Base-by-base conservation (phyloP, 2,888 invertebrate species). In the Caenorhabditis sp. region DNA sequence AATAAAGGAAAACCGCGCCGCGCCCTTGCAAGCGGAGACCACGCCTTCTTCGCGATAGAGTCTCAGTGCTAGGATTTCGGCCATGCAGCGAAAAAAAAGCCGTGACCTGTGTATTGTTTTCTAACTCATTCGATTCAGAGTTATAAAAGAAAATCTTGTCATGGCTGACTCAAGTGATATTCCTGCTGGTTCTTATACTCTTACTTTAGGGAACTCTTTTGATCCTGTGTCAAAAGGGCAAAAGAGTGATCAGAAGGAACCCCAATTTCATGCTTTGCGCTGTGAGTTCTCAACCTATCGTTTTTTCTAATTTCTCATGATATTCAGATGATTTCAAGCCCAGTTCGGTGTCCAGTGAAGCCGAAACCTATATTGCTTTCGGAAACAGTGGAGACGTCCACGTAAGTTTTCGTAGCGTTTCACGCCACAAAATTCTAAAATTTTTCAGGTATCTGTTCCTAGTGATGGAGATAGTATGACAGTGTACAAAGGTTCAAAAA, bases 251-350 rank as follows among this genome's bases (percentile, higher is more conserved):
- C 72, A 28, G 20, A 64, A 58, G 11, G 24, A 56, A 8, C 26
- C 44, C 5, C 69, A 87, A 26, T 87, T 83, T 32, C 88, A 89
- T 60, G 84, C 89, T 1, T 56, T 89, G 9, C 55, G 88, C 82
- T 89, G 89, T 89, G 68, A 70, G 86, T 64, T 35, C 61, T 72
- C 0, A 11, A 26, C 8, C 6, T 18, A 37, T 13, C 18, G 3
- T 22, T 5, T 18, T 32, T 24, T 32, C 2, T 22, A 20, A 18
- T 58, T 50, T 47, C 47, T 62, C 13, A 11, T 2, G 13, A 40
- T 40, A 40, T 18, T 83, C 65, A 90, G 90, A 88, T 67, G 90
- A 90, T 69, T 90, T 90, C 82, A 90, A 90, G 64, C 90, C 90
- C 1, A 88, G 87, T 53, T 90, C 89, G 1, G 82, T 83, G 13